A percentile compares a stretch with the other conserved stretches of the same genome.
Evolutionary conservation across 2,888 invertebrate genomes (phyloP).

Genomic region (Anoplius nigerrimus): DNA sequence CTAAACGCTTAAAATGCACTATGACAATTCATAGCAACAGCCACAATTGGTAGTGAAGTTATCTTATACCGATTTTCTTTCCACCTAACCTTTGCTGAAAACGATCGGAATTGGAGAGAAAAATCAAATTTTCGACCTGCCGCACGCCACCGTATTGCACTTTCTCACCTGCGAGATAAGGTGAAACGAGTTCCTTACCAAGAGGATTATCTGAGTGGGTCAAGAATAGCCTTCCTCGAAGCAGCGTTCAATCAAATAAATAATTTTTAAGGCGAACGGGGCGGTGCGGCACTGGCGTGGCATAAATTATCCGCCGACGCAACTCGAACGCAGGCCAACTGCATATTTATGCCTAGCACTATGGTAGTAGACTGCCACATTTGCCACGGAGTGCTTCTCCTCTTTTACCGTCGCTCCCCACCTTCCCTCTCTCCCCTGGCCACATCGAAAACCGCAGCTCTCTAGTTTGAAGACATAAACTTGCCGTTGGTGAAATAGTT

Average conservation of each 20-base stretch:
- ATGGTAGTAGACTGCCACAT: constrained; percentile 37
- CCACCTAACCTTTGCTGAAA: too few species aligned
- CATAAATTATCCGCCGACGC: constrained; percentile 69
- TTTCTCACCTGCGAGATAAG: constrained; percentile 13
- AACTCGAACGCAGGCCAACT: constrained; percentile 44
- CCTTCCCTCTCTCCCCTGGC: constrained; percentile 10
- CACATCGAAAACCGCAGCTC: constrained; percentile 20
- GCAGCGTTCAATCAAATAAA: constrained; percentile 67
- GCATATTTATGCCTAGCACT: constrained; percentile 47
- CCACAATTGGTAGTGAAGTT: too few species aligned
- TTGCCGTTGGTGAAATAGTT: constrained; percentile 36
- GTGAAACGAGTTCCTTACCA: constrained; percentile 30
- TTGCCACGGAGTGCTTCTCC: constrained; percentile 26
- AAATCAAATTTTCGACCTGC: constrained; percentile 24
- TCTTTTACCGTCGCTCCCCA: constrained; percentile 15
- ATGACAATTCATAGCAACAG: too few species aligned
- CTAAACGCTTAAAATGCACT: too few species aligned
- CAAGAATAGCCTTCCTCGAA: constrained; percentile 62
- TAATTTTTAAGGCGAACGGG: constrained; percentile 66
- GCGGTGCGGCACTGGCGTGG: constrained; percentile 63
- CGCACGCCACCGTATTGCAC: constrained; percentile 33
- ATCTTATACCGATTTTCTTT: too few species aligned
- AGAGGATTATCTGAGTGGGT: constrained; percentile 38
- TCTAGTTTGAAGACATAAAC: constrained; percentile 25
- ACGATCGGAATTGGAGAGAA: too few species aligned